Percentiles rank a stretch among this genome's conserved stretches.
phyloP scores from a whole-genome alignment of 2,888 invertebrate genomes.

The Anoncus sp. region DNA sequence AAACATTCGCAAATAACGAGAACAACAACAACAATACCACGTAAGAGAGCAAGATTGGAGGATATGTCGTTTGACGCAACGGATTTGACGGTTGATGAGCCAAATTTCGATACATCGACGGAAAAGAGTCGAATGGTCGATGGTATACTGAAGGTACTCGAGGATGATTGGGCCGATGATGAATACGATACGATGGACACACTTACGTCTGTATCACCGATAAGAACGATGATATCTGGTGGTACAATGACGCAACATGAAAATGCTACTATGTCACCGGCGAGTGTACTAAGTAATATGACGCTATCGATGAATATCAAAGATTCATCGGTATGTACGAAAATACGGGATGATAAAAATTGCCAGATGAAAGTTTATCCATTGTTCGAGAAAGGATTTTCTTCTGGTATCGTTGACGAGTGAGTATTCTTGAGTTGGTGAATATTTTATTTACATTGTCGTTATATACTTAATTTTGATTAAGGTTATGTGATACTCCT shows the following conservation, averaged over 20 bases:
- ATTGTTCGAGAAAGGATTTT: constrained; percentile 76
- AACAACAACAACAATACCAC: constrained; percentile 49
- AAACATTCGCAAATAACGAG: constrained; percentile 42
- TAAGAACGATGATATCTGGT: constrained; percentile 63
- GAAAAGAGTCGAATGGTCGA: constrained; percentile 76
- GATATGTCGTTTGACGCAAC: constrained; percentile 76
- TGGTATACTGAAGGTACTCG: constrained; percentile 79
- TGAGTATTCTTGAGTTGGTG: constrained; percentile 65
- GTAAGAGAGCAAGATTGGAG: constrained; percentile 67
- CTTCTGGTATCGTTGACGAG: constrained; percentile 66
- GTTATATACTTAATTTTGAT: too few relatives aligned
- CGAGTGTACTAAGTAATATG: constrained; percentile 84
- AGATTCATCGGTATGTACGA: constrained; percentile 67
- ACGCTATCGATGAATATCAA: constrained; percentile 85
- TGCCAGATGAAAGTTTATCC: constrained; percentile 75
- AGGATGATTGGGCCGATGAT: constrained; percentile 80
- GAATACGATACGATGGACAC: constrained; percentile 76
- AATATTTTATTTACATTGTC: not conserved
- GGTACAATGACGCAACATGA: constrained; percentile 3
- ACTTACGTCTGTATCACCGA: constrained; percentile 67
- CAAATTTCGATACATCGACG: constrained; percentile 73
- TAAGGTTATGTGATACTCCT: too few relatives aligned
- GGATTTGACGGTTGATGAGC: constrained; percentile 80
- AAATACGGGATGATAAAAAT: constrained; percentile 11
- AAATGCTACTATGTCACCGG: constrained; percentile 82